These are phyloP conservation scores for Malthinus seriepunctatus DNA, from an alignment of 2,888 invertebrate species.

Conservation along the genomic window DNA sequence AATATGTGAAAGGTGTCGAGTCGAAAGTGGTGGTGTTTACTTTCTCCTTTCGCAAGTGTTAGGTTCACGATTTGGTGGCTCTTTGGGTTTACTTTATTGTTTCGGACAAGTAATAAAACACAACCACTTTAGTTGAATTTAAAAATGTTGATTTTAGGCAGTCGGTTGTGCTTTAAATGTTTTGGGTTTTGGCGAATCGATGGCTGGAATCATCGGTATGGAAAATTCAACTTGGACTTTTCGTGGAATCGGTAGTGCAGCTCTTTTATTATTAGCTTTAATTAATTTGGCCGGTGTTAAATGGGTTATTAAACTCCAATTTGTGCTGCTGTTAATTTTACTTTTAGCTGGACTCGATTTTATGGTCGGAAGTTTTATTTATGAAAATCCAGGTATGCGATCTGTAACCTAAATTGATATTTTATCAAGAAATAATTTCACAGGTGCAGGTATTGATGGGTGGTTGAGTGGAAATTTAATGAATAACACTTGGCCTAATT, in stretches of 20 bases:
- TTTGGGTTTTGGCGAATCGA: slow-evolving; percentile 95
- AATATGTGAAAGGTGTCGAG: slow-evolving; percentile 91
- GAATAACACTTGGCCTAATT: slow-evolving; percentile 81
- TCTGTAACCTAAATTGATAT: background rate
- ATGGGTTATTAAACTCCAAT: slow-evolving; percentile 96
- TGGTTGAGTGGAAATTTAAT: slow-evolving; percentile 80
- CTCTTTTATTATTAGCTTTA: slow-evolving; percentile 82
- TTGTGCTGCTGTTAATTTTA: slow-evolving; percentile 82
- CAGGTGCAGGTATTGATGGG: slow-evolving; percentile 82
- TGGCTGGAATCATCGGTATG: slow-evolving; percentile 80
- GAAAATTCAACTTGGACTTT: slow-evolving; percentile 79
- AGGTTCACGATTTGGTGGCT: slow-evolving; percentile 91
- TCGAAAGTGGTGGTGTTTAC: slow-evolving; percentile 97
- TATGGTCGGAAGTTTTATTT: slow-evolving; percentile 88
- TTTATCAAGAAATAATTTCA: slow-evolving; percentile 23
- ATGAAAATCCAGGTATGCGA: slow-evolving; percentile 71
- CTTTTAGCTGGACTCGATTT: slow-evolving; percentile 91
- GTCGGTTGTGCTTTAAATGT: slow-evolving; percentile 96
- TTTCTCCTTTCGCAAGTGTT: slow-evolving; percentile 93
- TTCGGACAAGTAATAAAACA: slow-evolving; percentile 81
- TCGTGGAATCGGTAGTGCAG: slow-evolving; percentile 83
- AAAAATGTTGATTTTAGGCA: slow-evolving; percentile 64
- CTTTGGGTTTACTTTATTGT: slow-evolving; percentile 91
- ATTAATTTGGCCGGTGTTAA: slow-evolving; percentile 97
- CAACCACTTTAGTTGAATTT: background rate